Evolutionary conservation across 2,888 invertebrate species (phyloP), one percentile per base, ranked within the genome.

Genomic region (Polydesmus complanatus): DNA sequence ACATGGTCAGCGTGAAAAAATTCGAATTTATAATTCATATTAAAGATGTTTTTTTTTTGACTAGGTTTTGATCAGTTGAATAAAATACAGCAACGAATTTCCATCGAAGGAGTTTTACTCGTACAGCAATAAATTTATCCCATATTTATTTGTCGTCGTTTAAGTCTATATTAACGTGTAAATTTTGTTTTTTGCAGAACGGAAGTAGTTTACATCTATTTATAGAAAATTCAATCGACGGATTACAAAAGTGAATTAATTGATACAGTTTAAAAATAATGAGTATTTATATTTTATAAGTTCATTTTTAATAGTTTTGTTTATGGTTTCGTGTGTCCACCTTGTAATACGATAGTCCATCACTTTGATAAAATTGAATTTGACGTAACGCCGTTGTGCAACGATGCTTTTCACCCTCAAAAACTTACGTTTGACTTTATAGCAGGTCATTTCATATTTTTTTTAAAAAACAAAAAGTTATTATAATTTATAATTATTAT

Each of bases 321-420:
- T 19, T 47, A 47, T 49, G 56, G 56, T 18, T 56, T 37, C 19
- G 56, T 56, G 11, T 47, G 37, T 47, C 56, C 56, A 23, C 56
- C 56, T 14, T 56, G 56, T 48, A 48, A 1, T 2, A 56, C 48
- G 56, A 22, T n/a, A 1, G 23, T 56, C 21, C 22, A 56, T 21
- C 56, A 56, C 23, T 47, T 56, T 23, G 48, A 5, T 23, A 47
- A 56, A n/a, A 22, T 3, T 47, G 11, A 56, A 8, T 1, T 49
- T 14, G 48, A 48, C 48, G 8, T 56, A n/a, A 37, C 37, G 8
- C 5, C 5, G 8, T 8, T 37, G 5, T 37, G 37, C 37, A 37
- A 37, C 14, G 14, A 37, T 14, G 14, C 5, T 14, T 37, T 37
- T 37, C 5, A 5, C 5, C 37, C 14, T 37, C 8, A 37, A 37